A percentile compares a stretch with the other conserved stretches of the same genome.
Evolutionary conservation across 37 sponge, comb jelly and placozoan genomes (phyloP).

Genomic region (Corticium candelabrum): DNA sequence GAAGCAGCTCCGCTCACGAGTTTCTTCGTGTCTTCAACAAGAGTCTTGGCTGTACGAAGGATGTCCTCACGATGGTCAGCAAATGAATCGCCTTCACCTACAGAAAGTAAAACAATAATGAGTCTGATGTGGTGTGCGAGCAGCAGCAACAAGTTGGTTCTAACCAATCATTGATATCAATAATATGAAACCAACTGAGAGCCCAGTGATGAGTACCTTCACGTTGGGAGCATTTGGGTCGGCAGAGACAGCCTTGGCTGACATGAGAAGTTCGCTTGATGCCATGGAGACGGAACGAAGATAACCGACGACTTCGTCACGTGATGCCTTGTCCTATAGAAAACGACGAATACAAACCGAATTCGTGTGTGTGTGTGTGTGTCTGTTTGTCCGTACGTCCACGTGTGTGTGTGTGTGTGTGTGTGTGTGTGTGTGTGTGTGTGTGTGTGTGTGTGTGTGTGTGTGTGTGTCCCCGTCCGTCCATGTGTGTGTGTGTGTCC

Average conservation of each 20-base stretch:
- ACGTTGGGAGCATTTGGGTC: conserved; percentile 98
- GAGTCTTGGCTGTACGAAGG: conserved; percentile 54
- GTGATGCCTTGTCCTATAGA: background rate
- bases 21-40: conserved; percentile 87
- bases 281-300: conserved; percentile 21
- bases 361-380: too few relatives aligned
- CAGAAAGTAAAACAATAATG: too few relatives aligned
- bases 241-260: conserved; percentile 79
- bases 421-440: too few relatives aligned
- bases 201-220: conserved; percentile 23
- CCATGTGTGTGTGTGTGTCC: too few relatives aligned
- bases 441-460: too few relatives aligned
- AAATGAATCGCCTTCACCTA: conserved; percentile 10
- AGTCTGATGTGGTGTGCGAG: too few relatives aligned
- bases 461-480: too few relatives aligned
- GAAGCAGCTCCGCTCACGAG: conserved; percentile 78
- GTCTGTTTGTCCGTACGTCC: too few relatives aligned
- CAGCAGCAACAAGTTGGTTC: conserved; percentile 7
- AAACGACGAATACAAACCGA: too few relatives aligned
- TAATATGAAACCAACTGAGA: too few relatives aligned
- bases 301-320: conserved; percentile 9
- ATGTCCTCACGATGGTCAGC: conserved; percentile 63
- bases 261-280: conserved; percentile 69
- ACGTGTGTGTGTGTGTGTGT: too few relatives aligned
- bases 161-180: too few relatives aligned